phyloP scores from a whole-genome alignment of 2,888 invertebrate species.

The Microctonus brassicae region DNA sequence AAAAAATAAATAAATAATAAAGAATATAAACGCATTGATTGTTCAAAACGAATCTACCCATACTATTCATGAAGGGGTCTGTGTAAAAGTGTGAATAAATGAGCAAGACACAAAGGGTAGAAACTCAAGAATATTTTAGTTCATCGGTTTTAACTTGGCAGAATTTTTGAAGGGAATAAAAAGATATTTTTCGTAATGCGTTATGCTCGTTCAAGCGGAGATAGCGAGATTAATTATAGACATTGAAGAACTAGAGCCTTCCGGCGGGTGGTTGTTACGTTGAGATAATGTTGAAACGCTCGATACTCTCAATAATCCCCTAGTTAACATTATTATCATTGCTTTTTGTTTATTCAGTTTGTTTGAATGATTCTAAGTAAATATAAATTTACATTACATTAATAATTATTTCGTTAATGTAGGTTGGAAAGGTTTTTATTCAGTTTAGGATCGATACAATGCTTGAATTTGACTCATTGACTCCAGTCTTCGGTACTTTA shows the following conservation, averaged over 20 bases:
- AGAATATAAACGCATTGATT: background rate
- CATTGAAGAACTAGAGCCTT: no score
- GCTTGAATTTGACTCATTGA: background rate
- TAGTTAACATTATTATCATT: background rate
- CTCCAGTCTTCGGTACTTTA: background rate
- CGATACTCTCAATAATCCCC: constrained; percentile 35
- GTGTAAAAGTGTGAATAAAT: background rate
- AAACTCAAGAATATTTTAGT: background rate
- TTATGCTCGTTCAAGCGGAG: constrained; percentile 30
- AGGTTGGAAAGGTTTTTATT: no score
- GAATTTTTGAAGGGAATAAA: background rate
- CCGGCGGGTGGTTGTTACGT: constrained; percentile 24
- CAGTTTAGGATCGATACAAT: no score
- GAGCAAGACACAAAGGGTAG: background rate
- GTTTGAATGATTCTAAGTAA: background rate
- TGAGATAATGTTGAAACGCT: constrained; percentile 43
- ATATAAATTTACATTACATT: no score
- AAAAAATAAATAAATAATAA: background rate
- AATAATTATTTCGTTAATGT: background rate
- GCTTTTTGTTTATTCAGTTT: background rate
- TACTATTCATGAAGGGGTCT: background rate
- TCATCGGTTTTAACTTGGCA: background rate
- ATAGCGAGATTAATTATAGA: no score
- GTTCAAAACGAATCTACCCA: no score
- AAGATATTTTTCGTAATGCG: background rate